These are phyloP conservation scores for Pachyramphus minor DNA, from an alignment of 2,113 vertebrate genomes.

Conservation along the genomic window DNA sequence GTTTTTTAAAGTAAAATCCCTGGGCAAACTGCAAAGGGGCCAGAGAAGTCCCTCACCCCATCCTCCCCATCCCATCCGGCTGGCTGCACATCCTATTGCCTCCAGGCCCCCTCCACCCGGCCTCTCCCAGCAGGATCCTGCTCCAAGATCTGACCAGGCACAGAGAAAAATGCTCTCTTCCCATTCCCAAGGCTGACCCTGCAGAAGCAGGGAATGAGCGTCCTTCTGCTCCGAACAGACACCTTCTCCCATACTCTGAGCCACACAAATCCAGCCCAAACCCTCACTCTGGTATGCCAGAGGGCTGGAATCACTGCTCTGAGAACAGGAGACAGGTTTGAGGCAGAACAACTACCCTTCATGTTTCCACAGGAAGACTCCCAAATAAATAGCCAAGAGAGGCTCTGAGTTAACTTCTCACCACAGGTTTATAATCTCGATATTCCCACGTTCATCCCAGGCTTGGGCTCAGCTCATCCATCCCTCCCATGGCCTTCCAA, in stretches of 20 bases:
- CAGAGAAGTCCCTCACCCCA: neutral
- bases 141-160: neutral
- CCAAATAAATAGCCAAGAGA: neutral
- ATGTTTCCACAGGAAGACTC: neutral
- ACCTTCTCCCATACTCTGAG: rapidly evolving
- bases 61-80: neutral
- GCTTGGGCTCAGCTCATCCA: neutral
- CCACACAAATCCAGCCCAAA: neutral
- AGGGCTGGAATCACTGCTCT: rapidly evolving
- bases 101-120: neutral
- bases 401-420: neutral
- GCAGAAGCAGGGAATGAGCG: rapidly evolving
- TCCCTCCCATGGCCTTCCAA: neutral
- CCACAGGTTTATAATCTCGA: neutral
- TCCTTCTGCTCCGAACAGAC: neutral
- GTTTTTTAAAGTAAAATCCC: neutral
- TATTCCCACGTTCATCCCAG: neutral
- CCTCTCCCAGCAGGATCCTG: neutral
- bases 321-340: neutral
- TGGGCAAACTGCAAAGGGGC: neutral
- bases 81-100: neutral
- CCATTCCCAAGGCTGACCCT: neutral
- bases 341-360: neutral
- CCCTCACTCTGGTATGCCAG: rapidly evolving
- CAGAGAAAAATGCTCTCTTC: neutral